These are phyloP conservation scores for Folsomia manolachei DNA, from an alignment of 2,888 invertebrate genomes.

Conservation along the genomic window DNA sequence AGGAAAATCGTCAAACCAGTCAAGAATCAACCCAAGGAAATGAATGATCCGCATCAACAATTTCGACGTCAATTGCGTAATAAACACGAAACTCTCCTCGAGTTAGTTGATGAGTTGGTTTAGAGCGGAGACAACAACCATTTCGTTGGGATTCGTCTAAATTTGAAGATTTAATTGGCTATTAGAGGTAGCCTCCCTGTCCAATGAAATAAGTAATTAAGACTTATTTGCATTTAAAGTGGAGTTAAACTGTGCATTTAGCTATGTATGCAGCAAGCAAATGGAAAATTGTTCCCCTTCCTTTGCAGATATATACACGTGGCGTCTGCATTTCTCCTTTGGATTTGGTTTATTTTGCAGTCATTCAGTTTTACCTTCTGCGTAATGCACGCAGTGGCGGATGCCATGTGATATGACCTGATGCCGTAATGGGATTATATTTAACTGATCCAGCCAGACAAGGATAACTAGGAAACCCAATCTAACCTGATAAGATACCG, in stretches of 20 bases:
- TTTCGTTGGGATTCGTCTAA: neutral
- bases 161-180: conserved; percentile 15
- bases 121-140: neutral
- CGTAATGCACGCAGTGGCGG: no score
- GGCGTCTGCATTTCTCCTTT: no score
- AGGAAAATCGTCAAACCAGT: no score
- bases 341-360: no score
- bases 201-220: conserved; percentile 21
- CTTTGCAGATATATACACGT: no score
- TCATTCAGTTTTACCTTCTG: neutral
- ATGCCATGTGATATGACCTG: no score
- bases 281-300: neutral
- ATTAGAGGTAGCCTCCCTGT: neutral
- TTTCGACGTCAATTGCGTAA: conserved; percentile 18
- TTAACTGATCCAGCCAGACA: neutral
- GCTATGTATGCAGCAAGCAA: neutral
- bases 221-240: conserved; percentile 23
- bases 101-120: neutral
- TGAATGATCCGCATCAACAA: conserved; percentile 14
- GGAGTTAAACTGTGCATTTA: conserved; percentile 17
- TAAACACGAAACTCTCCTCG: conserved; percentile 16
- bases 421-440: neutral
- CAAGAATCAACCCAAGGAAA: no score
- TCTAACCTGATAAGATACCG: no score
- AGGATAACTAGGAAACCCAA: neutral